Base-by-base conservation (phyloP, 1,140 invertebrate genomes). In the Macrotrachela quadricornifera region DNA sequence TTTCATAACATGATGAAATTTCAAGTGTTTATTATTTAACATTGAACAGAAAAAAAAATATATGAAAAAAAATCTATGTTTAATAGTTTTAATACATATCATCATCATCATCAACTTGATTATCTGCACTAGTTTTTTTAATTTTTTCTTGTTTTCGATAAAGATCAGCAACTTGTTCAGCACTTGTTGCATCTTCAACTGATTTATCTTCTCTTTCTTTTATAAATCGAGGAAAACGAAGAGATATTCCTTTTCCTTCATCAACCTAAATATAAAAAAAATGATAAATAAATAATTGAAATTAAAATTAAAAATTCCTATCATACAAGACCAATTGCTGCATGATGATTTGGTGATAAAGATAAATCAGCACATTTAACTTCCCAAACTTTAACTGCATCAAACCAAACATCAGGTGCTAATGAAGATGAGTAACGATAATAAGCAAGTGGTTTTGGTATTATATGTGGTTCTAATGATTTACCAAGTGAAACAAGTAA, bases 361-460 rank as follows among this genome's bases (percentile, higher is more conserved):
- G 88, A 95, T 18, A 99, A 75, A 76, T 99, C 94, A 0, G 92
- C 94, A 69, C 87, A 94, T 71, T 95, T 95, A 10, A 97, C 78
- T 75, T 99, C 94, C 90, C 91, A 96, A 13, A 99, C 85, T 68
- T 84, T 78, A 9, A 79, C 77, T 6, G 85, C 74, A 59, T 86
- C 82, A 69, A 97, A 90, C 91, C 92, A 97, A 63, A 81, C 82
- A 73, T 97, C 91, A 11, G 92, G 86, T 59, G 79, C 76, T 50
- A 81, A 73, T 36, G 73, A 72, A 6, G 66, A 59, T 64, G 21
- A 30, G 8, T 30, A 30, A 30, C 21, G 21, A 30, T 30, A 30
- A 30, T 30, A 30, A 30, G 21, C 21, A 30, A 30, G 21, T 30
- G 85, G 78, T 49, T 75, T 66, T 0, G 75, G 62, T 6, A 16